Percentiles rank a stretch among this genome's conserved stretches.
Conservation (phyloP, 2,888 invertebrate genomes). For the Drosophila longiperda region DNA sequence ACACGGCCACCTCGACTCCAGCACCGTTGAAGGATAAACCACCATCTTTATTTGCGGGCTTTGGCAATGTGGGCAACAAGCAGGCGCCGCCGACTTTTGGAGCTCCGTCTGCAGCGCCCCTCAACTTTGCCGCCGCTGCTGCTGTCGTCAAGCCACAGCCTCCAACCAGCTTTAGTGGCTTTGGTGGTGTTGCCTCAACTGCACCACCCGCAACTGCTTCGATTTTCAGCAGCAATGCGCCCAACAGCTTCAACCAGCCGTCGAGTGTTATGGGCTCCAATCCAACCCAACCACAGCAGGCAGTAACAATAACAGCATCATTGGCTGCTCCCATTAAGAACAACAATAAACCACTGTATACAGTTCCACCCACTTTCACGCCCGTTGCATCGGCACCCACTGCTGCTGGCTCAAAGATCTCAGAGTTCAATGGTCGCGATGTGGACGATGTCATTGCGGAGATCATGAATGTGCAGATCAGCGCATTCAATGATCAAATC, state of each 20-base stretch:
- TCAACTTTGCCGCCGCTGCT: constrained; percentile 39
- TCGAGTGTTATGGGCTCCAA: not conserved
- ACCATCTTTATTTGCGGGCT: constrained; percentile 54
- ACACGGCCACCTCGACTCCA: constrained; percentile 81
- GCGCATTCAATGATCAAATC: constrained; percentile 88
- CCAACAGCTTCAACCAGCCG: constrained; percentile 10
- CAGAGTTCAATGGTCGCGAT: constrained; percentile 48
- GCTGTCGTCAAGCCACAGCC: constrained; percentile 47
- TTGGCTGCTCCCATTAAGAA: not conserved
- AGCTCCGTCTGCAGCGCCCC: constrained; percentile 29
- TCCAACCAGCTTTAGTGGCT: constrained; percentile 44
- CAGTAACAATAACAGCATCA: not conserved
- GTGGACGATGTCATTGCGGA: constrained; percentile 86
- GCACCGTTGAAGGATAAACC: constrained; percentile 75
- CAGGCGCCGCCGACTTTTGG: constrained; percentile 10
- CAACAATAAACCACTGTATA: constrained; percentile 77
- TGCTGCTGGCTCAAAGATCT: constrained; percentile 14
- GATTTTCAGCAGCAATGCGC: constrained; percentile 13
- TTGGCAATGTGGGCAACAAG: constrained; percentile 33
- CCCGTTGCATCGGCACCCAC: constrained; percentile 51
- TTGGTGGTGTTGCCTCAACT: constrained; percentile 19
- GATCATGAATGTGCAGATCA: constrained; percentile 88
- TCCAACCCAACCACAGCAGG: not conserved
- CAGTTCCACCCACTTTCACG: constrained; percentile 78
- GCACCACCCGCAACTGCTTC: constrained; percentile 11